Conservation (phyloP, 2,888 invertebrate genomes). For the Calameuta filiformis region DNA sequence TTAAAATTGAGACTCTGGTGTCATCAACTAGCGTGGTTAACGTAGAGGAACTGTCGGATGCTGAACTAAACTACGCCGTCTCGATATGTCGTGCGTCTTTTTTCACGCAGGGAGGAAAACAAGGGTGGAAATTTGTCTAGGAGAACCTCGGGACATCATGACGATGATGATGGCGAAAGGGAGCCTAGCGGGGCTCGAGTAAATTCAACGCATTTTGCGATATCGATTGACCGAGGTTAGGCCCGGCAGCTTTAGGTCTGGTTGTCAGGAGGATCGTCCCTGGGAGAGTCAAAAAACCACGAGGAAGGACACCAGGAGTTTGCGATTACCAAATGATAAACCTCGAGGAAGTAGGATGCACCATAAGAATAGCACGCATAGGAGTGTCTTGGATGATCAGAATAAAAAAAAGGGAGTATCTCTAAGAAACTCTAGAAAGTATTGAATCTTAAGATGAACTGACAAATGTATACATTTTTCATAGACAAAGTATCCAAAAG, state of each 20-base stretch:
- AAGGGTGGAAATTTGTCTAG: neutral
- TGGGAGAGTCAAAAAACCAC: neutral
- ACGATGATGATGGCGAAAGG: neutral
- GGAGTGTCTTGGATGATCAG: neutral
- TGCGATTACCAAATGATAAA: neutral
- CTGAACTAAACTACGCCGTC: neutral
- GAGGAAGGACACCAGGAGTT: neutral
- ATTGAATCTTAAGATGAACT: neutral
- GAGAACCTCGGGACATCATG: neutral
- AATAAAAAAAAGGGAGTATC: neutral
- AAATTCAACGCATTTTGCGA: conserved; percentile 6
- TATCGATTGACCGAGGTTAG: conserved; percentile 6
- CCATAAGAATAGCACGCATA: neutral
- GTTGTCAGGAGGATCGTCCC: neutral
- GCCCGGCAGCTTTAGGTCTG: neutral
- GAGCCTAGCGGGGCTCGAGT: neutral
- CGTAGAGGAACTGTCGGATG: neutral
- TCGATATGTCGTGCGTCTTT: neutral
- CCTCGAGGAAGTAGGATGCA: neutral
- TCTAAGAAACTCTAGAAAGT: neutral
- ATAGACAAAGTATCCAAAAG: neutral
- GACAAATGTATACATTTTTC: neutral
- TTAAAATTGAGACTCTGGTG: neutral
- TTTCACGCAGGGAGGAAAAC: neutral
- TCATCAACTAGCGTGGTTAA: neutral